Conservation (phyloP, 1,140 invertebrate species). For the Atta texana region DNA sequence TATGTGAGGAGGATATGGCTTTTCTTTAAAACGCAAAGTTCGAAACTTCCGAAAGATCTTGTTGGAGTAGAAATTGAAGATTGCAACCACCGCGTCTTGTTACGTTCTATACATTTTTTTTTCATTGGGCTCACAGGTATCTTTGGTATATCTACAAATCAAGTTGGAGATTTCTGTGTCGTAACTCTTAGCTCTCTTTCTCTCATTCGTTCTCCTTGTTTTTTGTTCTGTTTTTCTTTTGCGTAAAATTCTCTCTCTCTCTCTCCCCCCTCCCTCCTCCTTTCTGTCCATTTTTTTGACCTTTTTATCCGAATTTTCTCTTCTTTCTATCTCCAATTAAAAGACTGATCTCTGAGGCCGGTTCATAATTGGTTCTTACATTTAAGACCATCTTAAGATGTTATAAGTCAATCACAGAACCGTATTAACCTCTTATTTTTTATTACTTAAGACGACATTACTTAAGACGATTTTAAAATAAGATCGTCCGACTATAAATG, state of each 20-base stretch:
- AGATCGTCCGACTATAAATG: no score
- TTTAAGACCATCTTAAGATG: no score
- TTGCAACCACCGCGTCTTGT: slow-evolving; percentile 83
- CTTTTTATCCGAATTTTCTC: slow-evolving; percentile 30
- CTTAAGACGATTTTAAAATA: no score
- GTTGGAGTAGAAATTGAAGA: slow-evolving; percentile 49
- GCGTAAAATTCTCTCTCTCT: slow-evolving; percentile 43
- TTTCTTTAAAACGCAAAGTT: neutral
- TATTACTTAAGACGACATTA: no score
- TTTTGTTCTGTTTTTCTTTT: slow-evolving; percentile 51
- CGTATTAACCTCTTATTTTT: no score
- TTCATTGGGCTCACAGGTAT: slow-evolving; percentile 84
- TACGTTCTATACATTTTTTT: slow-evolving; percentile 82
- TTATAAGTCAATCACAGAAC: no score
- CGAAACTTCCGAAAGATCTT: neutral
- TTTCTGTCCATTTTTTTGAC: slow-evolving; percentile 37
- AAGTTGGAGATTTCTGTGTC: slow-evolving; percentile 79
- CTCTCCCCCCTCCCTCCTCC: slow-evolving; percentile 42
- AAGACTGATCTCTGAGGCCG: neutral
- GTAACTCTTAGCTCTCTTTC: slow-evolving; percentile 75
- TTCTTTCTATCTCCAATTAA: neutral
- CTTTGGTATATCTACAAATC: slow-evolving; percentile 80
- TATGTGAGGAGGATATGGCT: neutral
- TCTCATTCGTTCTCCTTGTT: slow-evolving; percentile 42
- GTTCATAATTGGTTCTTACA: no score